Evolutionary conservation across 2,797 vertebrate species (phyloP).

Genomic region (Microhierax caerulescens): DNA sequence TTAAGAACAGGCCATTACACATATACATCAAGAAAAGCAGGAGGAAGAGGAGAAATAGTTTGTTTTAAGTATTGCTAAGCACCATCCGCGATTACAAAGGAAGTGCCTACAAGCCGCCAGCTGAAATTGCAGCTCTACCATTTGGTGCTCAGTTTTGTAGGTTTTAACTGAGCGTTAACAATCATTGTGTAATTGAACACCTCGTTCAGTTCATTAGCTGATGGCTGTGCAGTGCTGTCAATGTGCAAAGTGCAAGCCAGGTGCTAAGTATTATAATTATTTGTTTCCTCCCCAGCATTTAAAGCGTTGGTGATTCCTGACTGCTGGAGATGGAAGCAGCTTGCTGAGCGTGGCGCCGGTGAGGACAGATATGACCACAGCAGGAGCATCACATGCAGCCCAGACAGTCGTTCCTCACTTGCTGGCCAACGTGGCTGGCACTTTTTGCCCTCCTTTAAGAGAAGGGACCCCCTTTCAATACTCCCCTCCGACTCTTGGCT

Average conservation of each 20-base stretch:
- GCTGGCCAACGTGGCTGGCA: not conserved
- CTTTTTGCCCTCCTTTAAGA: not conserved
- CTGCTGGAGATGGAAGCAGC: not conserved
- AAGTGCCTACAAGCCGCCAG: not conserved
- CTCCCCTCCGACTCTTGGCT: not conserved
- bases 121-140: conserved; percentile 24
- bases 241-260: conserved; percentile 29
- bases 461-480: not conserved
- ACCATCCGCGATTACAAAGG: not conserved
- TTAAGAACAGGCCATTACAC: conserved; percentile 8
- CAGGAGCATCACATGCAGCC: not conserved
- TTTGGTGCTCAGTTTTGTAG: conserved; percentile 36
- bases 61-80: conserved; percentile 37
- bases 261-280: conserved; percentile 47
- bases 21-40: not conserved
- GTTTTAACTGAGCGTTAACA: conserved; percentile 64
- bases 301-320: not conserved
- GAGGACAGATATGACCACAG: not conserved
- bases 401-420: not conserved
- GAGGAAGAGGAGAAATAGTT: conserved; percentile 20
- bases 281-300: conserved; percentile 44
- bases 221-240: conserved; percentile 23
- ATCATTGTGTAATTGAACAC: conserved; percentile 59
- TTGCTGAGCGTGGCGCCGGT: not conserved
- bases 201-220: conserved; percentile 65